Percentiles rank a stretch among this genome's conserved stretches.
These are phyloP conservation scores for Etia nguti DNA, from an alignment of 2,113 vertebrate genomes.

Conservation along the genomic window DNA sequence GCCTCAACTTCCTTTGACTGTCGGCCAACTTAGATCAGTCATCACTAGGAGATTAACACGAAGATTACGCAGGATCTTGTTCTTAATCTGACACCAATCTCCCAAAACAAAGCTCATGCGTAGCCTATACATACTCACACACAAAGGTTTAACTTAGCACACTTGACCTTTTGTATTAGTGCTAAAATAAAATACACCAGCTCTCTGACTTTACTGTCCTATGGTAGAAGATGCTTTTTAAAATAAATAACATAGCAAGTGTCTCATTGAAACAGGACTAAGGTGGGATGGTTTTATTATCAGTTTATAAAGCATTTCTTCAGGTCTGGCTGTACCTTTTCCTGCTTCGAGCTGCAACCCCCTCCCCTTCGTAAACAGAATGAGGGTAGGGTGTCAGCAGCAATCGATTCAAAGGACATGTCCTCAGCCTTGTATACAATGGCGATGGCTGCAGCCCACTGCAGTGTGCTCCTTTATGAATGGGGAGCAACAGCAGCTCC, in stretches of 20 bases:
- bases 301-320: neutral
- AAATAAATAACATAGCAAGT: neutral
- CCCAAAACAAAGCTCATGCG: neutral
- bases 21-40: neutral
- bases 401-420: constrained; percentile 56
- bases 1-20: neutral
- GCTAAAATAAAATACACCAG: neutral
- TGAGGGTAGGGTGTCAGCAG: neutral
- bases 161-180: neutral
- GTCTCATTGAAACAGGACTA: neutral
- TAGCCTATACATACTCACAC: neutral
- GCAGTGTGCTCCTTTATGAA: constrained; percentile 25
- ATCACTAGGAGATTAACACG: neutral
- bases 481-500: neutral
- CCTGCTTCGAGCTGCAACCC: neutral
- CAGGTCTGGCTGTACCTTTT: neutral
- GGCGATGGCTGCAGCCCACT: neutral
- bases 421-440: constrained; percentile 26
- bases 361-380: neutral
- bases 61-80: constrained; percentile 10
- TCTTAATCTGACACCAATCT: neutral
- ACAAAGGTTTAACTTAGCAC: neutral
- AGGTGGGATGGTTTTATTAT: neutral
- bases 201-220: neutral
- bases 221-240: neutral